These are phyloP conservation scores for Chiloscyllium punctatum DNA, from an alignment of 2,797 vertebrate species.

Conservation along the genomic window DNA sequence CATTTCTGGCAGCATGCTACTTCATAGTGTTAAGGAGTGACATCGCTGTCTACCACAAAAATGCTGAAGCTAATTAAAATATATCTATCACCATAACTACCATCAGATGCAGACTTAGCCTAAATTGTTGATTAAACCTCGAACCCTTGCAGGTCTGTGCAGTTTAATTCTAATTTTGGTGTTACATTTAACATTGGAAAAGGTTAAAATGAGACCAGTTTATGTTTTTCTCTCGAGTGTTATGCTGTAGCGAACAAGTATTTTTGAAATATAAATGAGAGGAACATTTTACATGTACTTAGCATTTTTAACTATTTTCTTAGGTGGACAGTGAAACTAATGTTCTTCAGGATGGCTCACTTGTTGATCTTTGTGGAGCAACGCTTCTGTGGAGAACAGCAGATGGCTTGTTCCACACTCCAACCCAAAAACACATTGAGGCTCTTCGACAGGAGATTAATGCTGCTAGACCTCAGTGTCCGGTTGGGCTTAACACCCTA, in stretches of 20 bases:
- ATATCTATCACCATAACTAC: background rate
- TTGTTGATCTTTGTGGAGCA: conserved; percentile 93
- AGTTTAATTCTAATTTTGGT: background rate
- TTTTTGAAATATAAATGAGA: background rate
- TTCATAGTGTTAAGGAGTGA: background rate
- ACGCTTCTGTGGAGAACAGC: conserved; percentile 93
- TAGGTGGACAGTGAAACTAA: conserved; percentile 96
- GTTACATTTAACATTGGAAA: background rate
- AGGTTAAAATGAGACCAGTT: background rate
- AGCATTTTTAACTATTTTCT: conserved; percentile 31
- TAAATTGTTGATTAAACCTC: background rate
- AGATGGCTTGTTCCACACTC: conserved; percentile 86
- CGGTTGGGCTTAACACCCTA: conserved; percentile 83
- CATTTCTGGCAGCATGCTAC: background rate
- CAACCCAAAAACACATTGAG: conserved; percentile 95
- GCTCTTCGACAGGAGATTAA: conserved; percentile 80
- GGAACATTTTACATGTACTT: background rate
- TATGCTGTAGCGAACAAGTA: background rate
- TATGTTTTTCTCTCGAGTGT: background rate
- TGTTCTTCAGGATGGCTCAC: conserved; percentile 84
- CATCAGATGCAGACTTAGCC: background rate
- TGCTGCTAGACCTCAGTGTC: conserved; percentile 67
- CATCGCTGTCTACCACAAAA: background rate
- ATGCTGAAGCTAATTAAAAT: background rate
- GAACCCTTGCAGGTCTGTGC: background rate